phyloP scores from a whole-genome alignment of 1,140 invertebrate genomes.

The Maniola jurtina region DNA sequence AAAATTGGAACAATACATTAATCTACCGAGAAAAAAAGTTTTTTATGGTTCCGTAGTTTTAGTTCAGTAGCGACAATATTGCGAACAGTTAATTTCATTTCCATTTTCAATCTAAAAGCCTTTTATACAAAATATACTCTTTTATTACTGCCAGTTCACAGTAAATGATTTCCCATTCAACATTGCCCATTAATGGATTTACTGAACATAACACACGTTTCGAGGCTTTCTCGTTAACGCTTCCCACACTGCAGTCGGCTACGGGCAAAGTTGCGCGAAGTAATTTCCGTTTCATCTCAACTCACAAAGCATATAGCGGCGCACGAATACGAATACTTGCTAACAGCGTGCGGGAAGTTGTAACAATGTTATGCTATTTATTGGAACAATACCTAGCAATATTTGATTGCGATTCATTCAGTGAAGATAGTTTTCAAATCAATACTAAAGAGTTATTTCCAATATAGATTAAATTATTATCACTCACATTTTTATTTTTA shows the following conservation, averaged over 20 bases:
- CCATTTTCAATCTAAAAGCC: too few species aligned
- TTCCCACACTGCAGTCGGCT: constrained; percentile 26
- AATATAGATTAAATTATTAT: too few species aligned
- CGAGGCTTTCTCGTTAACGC: constrained; percentile 22
- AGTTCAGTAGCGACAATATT: too few species aligned
- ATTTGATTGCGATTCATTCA: constrained; percentile 7
- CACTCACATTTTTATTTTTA: too few species aligned
- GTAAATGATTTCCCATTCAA: background rate
- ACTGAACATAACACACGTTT: constrained; percentile 4
- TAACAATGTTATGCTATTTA: constrained; percentile 19
- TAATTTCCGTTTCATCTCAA: constrained; percentile 62
- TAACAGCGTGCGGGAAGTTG: constrained; percentile 21
- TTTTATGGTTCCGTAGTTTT: too few species aligned
- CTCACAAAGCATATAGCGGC: constrained; percentile 46
- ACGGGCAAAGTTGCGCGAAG: constrained; percentile 47
- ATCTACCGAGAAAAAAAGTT: too few species aligned
- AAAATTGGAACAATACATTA: too few species aligned
- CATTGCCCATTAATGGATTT: background rate
- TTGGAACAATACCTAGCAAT: background rate
- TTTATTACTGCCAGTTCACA: too few species aligned
- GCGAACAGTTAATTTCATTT: too few species aligned
- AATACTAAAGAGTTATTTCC: too few species aligned
- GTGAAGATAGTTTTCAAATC: too few species aligned
- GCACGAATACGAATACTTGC: constrained; percentile 21
- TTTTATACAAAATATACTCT: too few species aligned